Conservation (phyloP, 2,888 invertebrate species). For the Pyralis farinalis region DNA sequence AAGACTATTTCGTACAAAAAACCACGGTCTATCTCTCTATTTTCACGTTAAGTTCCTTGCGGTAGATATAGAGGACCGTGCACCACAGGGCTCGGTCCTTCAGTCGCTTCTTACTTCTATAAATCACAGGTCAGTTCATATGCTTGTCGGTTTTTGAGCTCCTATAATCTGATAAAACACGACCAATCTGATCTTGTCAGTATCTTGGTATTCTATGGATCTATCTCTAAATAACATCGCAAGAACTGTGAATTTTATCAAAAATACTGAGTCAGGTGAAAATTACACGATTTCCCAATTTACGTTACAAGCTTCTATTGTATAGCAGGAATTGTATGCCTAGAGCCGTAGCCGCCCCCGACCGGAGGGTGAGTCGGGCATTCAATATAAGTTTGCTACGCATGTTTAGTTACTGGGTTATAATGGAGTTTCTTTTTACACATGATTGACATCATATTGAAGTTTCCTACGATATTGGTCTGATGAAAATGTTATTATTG, state of each 20-base stretch:
- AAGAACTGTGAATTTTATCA: not conserved
- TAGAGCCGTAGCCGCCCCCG: not conserved
- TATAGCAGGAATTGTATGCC: conserved; percentile 4
- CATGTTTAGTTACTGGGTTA: conserved; percentile 6
- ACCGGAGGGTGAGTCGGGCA: conserved; percentile 3
- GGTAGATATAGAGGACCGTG: too few species aligned
- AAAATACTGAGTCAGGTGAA: conserved; percentile 28
- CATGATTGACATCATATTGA: conserved; percentile 10
- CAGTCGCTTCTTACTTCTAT: too few species aligned
- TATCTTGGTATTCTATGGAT: too few species aligned
- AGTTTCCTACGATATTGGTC: conserved; percentile 15
- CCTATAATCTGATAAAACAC: too few species aligned
- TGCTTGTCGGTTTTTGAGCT: too few species aligned
- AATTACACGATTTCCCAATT: conserved; percentile 42
- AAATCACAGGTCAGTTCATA: too few species aligned
- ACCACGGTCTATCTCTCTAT: too few species aligned
- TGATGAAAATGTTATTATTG: conserved; percentile 13
- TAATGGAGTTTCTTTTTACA: not conserved
- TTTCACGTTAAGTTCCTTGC: too few species aligned
- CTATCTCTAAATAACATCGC: too few species aligned
- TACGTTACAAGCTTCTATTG: conserved; percentile 13
- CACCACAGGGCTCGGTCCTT: too few species aligned
- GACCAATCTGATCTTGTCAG: too few species aligned
- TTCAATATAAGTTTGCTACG: conserved; percentile 10
- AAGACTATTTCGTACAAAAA: too few species aligned